Conservation (phyloP, 2,113 vertebrate species). For the Lichenostomus cassidix region DNA sequence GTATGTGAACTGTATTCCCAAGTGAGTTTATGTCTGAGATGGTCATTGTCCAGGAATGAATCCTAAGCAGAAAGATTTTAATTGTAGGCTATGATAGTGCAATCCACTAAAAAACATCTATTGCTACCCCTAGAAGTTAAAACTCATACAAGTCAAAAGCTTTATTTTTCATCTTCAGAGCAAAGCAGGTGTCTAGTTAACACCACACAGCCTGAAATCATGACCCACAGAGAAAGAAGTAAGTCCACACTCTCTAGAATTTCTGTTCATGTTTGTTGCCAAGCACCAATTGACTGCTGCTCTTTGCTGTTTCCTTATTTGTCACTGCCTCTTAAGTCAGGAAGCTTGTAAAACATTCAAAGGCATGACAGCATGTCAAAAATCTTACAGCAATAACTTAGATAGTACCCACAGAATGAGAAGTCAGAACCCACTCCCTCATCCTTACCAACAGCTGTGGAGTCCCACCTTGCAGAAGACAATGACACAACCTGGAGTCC, state of each 20-base stretch:
- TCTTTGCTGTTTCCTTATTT: neutral
- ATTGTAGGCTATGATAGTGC: neutral
- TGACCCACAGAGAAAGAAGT: neutral
- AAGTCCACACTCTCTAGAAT: neutral
- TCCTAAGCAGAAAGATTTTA: neutral
- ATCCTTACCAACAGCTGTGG: neutral
- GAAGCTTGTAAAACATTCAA: neutral
- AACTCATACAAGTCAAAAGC: neutral
- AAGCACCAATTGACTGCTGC: neutral
- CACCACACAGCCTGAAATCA: neutral
- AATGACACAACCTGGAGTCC: neutral
- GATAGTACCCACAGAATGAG: neutral
- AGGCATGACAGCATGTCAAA: neutral
- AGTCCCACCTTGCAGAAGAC: neutral
- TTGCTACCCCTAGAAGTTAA: neutral
- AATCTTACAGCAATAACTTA: neutral
- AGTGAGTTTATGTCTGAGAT: neutral
- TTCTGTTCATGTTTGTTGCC: neutral
- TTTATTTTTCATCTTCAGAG: neutral
- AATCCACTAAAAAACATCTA: neutral
- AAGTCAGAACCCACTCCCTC: neutral
- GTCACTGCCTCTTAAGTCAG: neutral
- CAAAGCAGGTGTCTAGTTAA: neutral
- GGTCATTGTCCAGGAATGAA: neutral
- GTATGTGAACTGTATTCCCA: neutral